Evolutionary conservation across 2,888 invertebrate genomes (phyloP).

Genomic region (Leucozona laternaria): DNA sequence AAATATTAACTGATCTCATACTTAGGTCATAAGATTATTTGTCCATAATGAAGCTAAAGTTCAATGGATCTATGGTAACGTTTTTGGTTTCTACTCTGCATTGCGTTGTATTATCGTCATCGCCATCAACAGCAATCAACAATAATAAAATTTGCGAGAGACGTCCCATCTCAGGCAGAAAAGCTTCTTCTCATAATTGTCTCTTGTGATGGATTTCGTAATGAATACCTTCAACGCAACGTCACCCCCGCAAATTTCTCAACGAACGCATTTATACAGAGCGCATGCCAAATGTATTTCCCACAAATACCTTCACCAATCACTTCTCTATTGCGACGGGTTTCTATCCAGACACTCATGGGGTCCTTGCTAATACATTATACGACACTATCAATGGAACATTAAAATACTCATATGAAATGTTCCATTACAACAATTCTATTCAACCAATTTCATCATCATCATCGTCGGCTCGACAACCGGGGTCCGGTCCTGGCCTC

Average conservation of each 20-base stretch:
- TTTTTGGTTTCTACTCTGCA: conserved; percentile 26
- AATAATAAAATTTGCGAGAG: conserved; percentile 11
- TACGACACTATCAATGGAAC: conserved; percentile 84
- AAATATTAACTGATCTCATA: neutral
- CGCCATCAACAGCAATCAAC: neutral
- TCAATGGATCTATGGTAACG: neutral
- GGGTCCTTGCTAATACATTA: conserved; percentile 87
- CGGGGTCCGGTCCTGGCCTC: too few species aligned
- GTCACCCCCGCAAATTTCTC: conserved; percentile 85
- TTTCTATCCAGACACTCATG: conserved; percentile 88
- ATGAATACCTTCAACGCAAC: conserved; percentile 87
- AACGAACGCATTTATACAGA: conserved; percentile 85
- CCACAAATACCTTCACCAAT: conserved; percentile 90
- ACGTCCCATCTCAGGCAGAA: neutral
- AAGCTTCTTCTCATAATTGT: conserved; percentile 65
- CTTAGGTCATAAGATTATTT: neutral
- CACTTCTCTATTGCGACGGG: conserved; percentile 89
- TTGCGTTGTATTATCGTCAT: conserved; percentile 19
- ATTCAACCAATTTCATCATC: too few species aligned
- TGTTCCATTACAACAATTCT: conserved; percentile 86
- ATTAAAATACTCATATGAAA: conserved; percentile 81
- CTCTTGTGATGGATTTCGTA: conserved; percentile 89
- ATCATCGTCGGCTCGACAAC: too few species aligned
- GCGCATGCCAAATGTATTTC: conserved; percentile 86
- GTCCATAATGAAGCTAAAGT: conserved; percentile 28